phyloP scores from a whole-genome alignment of 2,888 invertebrate genomes.

The Hydrotaea diabolus region DNA sequence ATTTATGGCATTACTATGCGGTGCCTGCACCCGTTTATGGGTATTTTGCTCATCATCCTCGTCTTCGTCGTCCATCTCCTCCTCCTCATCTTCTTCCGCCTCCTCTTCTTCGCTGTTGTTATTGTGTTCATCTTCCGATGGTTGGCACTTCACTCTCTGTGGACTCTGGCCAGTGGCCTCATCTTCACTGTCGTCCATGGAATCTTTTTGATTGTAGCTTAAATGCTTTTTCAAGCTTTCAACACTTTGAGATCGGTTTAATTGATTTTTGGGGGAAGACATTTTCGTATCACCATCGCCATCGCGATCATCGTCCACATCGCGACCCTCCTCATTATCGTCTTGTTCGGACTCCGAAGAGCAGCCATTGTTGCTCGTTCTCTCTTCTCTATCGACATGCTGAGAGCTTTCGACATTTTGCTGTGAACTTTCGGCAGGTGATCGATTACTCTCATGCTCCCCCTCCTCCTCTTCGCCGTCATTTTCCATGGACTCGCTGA shows the following conservation, averaged over 20 bases:
- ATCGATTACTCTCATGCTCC: constrained; percentile 48
- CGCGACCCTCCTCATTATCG: constrained; percentile 9
- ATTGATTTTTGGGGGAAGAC: constrained; percentile 33
- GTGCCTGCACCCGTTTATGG: constrained; percentile 69
- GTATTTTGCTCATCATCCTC: constrained; percentile 38
- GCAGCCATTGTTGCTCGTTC: not conserved
- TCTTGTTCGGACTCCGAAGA: constrained; percentile 54
- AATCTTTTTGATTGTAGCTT: constrained; percentile 46
- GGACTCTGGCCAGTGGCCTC: not conserved
- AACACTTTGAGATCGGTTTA: constrained; percentile 45
- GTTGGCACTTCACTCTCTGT: constrained; percentile 37
- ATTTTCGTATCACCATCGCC: constrained; percentile 12
- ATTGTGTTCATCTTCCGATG: not conserved
- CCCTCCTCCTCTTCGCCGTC: constrained; percentile 63
- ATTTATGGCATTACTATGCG: constrained; percentile 72
- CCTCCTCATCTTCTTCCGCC: constrained; percentile 55
- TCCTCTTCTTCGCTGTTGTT: constrained; percentile 54
- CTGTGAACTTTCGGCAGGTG: constrained; percentile 30
- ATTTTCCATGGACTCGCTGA: constrained; percentile 67
- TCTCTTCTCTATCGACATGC: constrained; percentile 24
- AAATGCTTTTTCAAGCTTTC: constrained; percentile 35
- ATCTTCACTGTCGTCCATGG: constrained; percentile 16
- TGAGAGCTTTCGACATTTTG: constrained; percentile 59
- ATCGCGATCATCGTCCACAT: constrained; percentile 25
- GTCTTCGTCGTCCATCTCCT: constrained; percentile 64